Percentiles rank a stretch among this genome's conserved stretches.
These are phyloP conservation scores for Lichenostomus cassidix DNA, from an alignment of 2,113 vertebrate species.

Conservation along the genomic window DNA sequence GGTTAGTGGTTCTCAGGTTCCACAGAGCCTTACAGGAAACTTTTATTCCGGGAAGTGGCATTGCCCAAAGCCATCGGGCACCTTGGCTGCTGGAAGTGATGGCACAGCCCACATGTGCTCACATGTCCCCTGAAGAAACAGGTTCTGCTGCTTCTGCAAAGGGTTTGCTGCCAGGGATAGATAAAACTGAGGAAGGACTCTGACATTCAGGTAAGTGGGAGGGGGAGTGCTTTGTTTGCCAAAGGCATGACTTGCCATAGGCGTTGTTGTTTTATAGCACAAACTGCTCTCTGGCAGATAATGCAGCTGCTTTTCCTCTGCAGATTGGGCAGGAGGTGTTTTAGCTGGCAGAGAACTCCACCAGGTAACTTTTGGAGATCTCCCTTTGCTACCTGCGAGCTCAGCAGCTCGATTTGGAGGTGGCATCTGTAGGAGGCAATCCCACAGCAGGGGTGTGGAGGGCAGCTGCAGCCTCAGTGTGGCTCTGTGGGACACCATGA, in stretches of 20 bases:
- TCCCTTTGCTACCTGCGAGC: background rate
- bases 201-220: background rate
- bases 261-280: background rate
- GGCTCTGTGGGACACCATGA: rapidly evolving
- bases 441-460: background rate
- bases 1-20: background rate
- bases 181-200: background rate
- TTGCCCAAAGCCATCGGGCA: rapidly evolving
- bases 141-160: background rate
- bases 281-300: background rate
- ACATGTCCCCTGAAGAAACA: background rate
- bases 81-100: background rate
- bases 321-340: background rate
- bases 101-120: background rate
- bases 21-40: background rate
- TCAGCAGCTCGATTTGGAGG: background rate
- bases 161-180: background rate
- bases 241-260: background rate
- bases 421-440: background rate
- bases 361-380: background rate
- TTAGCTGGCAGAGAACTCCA: background rate
- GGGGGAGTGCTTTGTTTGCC: background rate
- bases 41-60: background rate
- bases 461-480: background rate
- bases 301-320: background rate